Evolutionary conservation across 2,113 vertebrate species (phyloP), one percentile per base, ranked within the genome.

Genomic region (Bungarus multicinctus): DNA sequence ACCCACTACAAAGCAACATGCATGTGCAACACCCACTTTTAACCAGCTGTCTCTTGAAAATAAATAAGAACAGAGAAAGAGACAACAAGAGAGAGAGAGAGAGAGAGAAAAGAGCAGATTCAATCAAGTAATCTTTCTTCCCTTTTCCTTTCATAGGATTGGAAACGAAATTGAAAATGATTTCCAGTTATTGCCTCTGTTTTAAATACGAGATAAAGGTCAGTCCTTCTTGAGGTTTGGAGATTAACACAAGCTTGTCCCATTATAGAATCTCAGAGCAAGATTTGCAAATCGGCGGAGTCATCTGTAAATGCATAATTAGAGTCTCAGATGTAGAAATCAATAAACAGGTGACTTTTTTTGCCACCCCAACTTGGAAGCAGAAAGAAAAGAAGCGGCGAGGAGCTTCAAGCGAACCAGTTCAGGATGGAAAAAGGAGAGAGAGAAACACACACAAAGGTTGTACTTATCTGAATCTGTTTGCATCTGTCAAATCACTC

Each of bases 131-230:
- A 97, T 97, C 97, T 98, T 95, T 96, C 93, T 97, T 50, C 95
- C 96, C 96, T 94, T 85, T 93, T 97, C 95, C 95, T 97, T 97
- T 97, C 96, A 96, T 97, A 97, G 96, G 97, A 98, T 98, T 98
- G 98, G 97, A 98, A 98, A 98, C 97, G 97, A 98, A 98, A 98
- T 98, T 98, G 98, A 98, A 98, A 98, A 98, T 97, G 97, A 98
- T 97, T 98, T 98, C 97, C 97, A 96, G 96, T 96, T 97, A 96
- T 98, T 97, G 97, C 97, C 96, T 98, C 97, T 97, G 97, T 98
- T 98, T 98, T 97, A 98, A 98, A 98, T 98, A 97, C 93, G 96
- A 98, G 97, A 97, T 98, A 97, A 98, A 98, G 97, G 96, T 97
- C 96, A 94, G 94, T 85, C 95, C 94, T 18, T 30, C 89, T 94